Evolutionary conservation across 2,113 vertebrate species (phyloP).

Genomic region (Epinephelus moara): DNA sequence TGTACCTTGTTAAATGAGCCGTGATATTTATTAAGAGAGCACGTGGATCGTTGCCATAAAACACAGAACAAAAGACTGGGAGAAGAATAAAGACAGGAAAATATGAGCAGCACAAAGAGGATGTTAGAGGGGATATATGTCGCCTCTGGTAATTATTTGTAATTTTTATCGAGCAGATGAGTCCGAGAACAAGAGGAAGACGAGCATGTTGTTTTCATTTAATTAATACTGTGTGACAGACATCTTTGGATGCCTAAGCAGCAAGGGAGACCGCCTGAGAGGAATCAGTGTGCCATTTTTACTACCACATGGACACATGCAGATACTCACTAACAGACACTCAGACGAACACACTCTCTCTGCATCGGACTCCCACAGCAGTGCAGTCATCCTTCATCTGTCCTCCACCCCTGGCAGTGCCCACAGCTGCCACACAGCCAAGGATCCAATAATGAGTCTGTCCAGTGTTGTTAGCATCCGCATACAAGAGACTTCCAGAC

Average conservation of each 20-base stretch:
- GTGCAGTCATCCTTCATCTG: constrained; percentile 60
- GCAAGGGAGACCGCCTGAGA: constrained; percentile 11
- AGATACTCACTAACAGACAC: constrained; percentile 5
- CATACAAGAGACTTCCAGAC: constrained; percentile 13
- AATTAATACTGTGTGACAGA: constrained; percentile 60
- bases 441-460: constrained; percentile 46
- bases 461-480: constrained; percentile 33
- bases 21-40: background rate
- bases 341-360: constrained; percentile 2
- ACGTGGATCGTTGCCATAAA: background rate
- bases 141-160: constrained; percentile 36
- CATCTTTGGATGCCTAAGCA: constrained; percentile 33
- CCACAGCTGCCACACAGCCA: constrained; percentile 55
- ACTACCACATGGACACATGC: constrained; percentile 17
- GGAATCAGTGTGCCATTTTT: constrained; percentile 27
- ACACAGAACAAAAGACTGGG: background rate
- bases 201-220: constrained; percentile 9
- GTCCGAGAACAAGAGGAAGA: background rate
- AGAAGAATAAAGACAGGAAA: background rate
- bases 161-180: constrained; percentile 35
- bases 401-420: constrained; percentile 50
- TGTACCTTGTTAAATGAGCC: background rate
- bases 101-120: constrained; percentile 19
- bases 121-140: constrained; percentile 3
- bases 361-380: constrained; percentile 15